phyloP scores from a whole-genome alignment of 1,140 invertebrate genomes.

The Trachymyrmex septentrionalis region DNA sequence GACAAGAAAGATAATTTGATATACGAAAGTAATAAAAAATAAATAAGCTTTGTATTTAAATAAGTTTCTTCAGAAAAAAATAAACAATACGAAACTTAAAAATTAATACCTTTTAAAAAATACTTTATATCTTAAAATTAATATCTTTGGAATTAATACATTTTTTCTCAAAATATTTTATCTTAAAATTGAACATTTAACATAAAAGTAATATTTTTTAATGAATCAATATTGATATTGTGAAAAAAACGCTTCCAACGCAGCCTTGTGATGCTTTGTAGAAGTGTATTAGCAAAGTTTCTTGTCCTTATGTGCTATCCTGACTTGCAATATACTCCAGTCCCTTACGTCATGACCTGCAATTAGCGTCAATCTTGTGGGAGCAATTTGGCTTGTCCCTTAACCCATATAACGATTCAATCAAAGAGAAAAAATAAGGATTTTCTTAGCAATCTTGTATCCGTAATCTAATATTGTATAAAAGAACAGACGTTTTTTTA shows the following conservation, averaged over 20 bases:
- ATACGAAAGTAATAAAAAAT: background rate
- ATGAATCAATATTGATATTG: background rate
- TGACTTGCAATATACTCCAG: conserved; percentile 41
- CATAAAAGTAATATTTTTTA: background rate
- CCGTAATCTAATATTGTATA: conserved; percentile 7
- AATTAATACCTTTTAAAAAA: background rate
- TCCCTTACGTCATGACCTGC: conserved; percentile 37
- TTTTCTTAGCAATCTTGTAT: background rate
- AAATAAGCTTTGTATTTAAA: background rate
- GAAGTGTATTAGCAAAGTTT: conserved; percentile 21
- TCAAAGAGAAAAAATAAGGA: background rate
- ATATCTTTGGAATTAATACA: background rate
- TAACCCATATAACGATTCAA: conserved; percentile 4
- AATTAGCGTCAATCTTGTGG: conserved; percentile 63
- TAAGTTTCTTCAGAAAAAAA: background rate
- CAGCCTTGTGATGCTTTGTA: conserved; percentile 24
- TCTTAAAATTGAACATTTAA: background rate
- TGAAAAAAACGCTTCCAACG: background rate
- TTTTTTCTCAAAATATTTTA: background rate
- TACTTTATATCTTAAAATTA: background rate
- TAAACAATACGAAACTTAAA: background rate
- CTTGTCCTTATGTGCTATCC: conserved; percentile 38
- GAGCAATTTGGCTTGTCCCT: conserved; percentile 23
- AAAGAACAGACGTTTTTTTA: background rate
- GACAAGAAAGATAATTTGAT: background rate